phyloP scores from a whole-genome alignment of 2,113 vertebrate genomes.

The Lontra canadensis region DNA sequence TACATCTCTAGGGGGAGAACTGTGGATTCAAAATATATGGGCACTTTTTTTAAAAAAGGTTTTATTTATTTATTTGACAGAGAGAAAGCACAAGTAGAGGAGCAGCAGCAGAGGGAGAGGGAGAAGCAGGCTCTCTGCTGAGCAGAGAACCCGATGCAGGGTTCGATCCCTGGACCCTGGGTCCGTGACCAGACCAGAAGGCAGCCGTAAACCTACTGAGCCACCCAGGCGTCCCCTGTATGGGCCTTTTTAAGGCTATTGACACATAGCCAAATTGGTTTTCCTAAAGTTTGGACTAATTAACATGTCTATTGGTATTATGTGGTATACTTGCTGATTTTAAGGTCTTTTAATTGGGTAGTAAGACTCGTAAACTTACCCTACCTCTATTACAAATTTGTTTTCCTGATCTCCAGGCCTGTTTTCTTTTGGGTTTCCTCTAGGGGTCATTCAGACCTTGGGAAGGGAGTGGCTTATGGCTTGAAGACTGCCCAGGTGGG shows the following conservation, averaged over 20 bases:
- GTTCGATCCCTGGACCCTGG: too few species aligned
- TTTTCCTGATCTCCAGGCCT: neutral
- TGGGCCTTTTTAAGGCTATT: neutral
- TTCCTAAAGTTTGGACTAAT: neutral
- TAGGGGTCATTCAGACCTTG: neutral
- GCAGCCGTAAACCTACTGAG: too few species aligned
- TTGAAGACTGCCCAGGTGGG: constrained; percentile 26
- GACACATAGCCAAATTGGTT: neutral
- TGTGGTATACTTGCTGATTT: neutral
- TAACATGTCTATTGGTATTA: neutral
- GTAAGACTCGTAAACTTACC: neutral
- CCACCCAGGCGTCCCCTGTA: too few species aligned
- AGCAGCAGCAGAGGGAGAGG: too few species aligned
- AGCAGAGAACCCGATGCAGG: rapidly evolving
- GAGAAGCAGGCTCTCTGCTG: too few species aligned
- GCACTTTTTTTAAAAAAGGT: neutral
- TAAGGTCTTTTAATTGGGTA: neutral
- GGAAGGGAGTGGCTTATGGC: constrained; percentile 51
- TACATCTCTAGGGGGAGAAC: neutral
- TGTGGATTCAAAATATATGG: neutral
- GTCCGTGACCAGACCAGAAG: too few species aligned
- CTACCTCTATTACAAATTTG: neutral
- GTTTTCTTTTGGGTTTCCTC: constrained; percentile 55
- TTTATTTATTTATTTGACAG: too few species aligned
- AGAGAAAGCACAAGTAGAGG: too few species aligned